Evolutionary conservation across 1,140 invertebrate species (phyloP).

Genomic region (Drosophila tristis): DNA sequence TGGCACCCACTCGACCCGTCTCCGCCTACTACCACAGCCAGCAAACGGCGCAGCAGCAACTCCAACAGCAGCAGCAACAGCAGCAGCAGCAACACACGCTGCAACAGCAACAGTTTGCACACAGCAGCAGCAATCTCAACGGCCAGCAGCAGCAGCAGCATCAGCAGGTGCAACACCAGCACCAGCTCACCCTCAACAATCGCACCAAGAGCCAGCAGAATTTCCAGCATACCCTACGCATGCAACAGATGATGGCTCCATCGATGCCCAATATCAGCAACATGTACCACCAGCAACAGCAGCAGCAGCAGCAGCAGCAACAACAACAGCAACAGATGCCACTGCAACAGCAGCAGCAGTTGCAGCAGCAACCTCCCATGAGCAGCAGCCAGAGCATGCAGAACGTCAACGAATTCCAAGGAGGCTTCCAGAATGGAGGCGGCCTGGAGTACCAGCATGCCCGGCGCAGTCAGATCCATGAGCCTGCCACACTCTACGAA

Average conservation of each 20-base stretch:
- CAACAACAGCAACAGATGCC: slow-evolving; percentile 32
- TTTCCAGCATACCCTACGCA: slow-evolving; percentile 78
- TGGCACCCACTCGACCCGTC: slow-evolving; percentile 71
- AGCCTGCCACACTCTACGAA: slow-evolving; percentile 66
- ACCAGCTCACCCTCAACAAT: slow-evolving; percentile 73
- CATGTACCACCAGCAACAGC: slow-evolving; percentile 78
- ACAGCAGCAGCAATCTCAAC: slow-evolving; percentile 67
- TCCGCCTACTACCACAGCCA: slow-evolving; percentile 80
- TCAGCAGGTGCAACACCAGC: slow-evolving; percentile 3
- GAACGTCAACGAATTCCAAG: slow-evolving; percentile 77
- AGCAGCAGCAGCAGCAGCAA: slow-evolving; percentile 56
- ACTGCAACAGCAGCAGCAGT: slow-evolving; percentile 39
- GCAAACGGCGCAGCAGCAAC: slow-evolving; percentile 63
- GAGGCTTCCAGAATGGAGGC: slow-evolving; percentile 68
- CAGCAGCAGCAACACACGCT: slow-evolving; percentile 67
- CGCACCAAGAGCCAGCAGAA: slow-evolving; percentile 74
- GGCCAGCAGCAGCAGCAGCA: slow-evolving; percentile 44
- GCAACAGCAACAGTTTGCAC: slow-evolving; percentile 69
- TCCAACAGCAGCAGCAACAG: slow-evolving; percentile 58
- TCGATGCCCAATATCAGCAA: slow-evolving; percentile 84
- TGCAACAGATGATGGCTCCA: slow-evolving; percentile 83
- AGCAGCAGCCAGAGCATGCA: slow-evolving; percentile 84
- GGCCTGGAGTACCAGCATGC: slow-evolving; percentile 67
- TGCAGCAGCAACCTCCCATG: slow-evolving; percentile 51
- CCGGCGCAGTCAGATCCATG: slow-evolving; percentile 69